Evolutionary conservation across 2,888 invertebrate species (phyloP), one percentile per base, ranked within the genome.

Genomic region (Tethea ocularis): DNA sequence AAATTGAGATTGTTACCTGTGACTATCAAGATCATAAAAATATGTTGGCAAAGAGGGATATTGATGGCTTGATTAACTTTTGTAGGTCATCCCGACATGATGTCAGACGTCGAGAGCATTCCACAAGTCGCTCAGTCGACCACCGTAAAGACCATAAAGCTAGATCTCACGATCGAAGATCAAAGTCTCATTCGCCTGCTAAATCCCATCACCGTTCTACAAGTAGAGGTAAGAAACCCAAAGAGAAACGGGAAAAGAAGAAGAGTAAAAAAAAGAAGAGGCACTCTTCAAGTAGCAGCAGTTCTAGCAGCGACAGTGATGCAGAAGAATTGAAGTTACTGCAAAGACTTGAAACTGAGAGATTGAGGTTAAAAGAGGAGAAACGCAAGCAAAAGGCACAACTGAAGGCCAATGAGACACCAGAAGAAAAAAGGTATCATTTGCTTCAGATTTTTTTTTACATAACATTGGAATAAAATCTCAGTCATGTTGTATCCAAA

Each of bases 381-480:
- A 94, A 94, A 57, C 94, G 94, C 61, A 94, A 94, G 2, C 93
- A 95, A 60, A 98, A 97, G 72, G 97, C 97, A 71, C 75, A 95
- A 57, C 80, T 95, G 80, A 99, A 99, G 87, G 96, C 97, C 0
- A 95, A 95, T 58, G 99, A 99, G 92, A 99, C 99, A 0, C 97
- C 99, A 0, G 99, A 99, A 85, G 98, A 99, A 83, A 99, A 99
- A 83, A 93, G 95, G 93, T 92, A 67, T 58, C 38, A 33, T 52
- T 20, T 6, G 29, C 24, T 15, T 1, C n/a, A 1, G n/a, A 2
- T n/a, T 36, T 36, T 36, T 15, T 36, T 13, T 36, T n/a, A n/a
- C n/a, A n/a, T n/a, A n/a, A n/a, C n/a, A n/a, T n/a, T n/a, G n/a
- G n/a, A n/a, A n/a, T n/a, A n/a, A n/a, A n/a, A n/a, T n/a, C n/a